phyloP scores from a whole-genome alignment of 64 coral and sea anemone species.

The Dendronephthya gigantea region DNA sequence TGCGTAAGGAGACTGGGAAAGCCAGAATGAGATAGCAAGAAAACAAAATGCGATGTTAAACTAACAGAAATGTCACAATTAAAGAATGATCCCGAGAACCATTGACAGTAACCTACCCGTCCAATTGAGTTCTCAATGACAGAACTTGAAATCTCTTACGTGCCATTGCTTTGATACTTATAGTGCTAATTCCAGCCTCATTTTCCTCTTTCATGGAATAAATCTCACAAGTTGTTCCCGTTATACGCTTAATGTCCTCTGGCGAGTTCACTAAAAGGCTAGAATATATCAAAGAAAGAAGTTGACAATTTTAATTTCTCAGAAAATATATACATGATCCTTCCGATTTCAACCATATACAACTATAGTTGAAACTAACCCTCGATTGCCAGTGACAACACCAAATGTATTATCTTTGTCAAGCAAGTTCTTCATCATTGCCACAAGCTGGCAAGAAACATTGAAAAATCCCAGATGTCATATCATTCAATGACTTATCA shows the following conservation, averaged over 20 bases:
- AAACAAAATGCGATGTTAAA: too few relatives aligned
- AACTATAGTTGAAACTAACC: background rate
- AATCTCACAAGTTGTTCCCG: conserved; percentile 89
- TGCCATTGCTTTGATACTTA: conserved; percentile 75
- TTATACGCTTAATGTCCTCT: background rate
- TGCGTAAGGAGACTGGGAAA: too few relatives aligned
- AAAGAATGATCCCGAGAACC: background rate
- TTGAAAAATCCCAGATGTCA: background rate
- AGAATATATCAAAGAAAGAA: background rate
- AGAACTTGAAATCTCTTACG: conserved; percentile 79
- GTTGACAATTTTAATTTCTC: too few relatives aligned
- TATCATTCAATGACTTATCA: too few relatives aligned
- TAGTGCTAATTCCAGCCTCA: conserved; percentile 71
- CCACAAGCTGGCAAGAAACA: conserved; percentile 49
- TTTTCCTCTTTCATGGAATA: conserved; percentile 90
- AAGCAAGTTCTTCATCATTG: conserved; percentile 96
- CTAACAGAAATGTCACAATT: too few relatives aligned
- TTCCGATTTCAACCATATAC: too few relatives aligned
- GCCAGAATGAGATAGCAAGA: too few relatives aligned
- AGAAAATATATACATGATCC: too few relatives aligned
- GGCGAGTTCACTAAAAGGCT: background rate
- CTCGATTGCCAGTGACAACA: conserved; percentile 41
- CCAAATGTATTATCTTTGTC: conserved; percentile 98
- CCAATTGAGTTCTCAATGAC: conserved; percentile 72
- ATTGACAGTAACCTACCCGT: conserved; percentile 47